Evolutionary conservation across 2,113 vertebrate species (phyloP).

Genomic region (Petaurus breviceps): DNA sequence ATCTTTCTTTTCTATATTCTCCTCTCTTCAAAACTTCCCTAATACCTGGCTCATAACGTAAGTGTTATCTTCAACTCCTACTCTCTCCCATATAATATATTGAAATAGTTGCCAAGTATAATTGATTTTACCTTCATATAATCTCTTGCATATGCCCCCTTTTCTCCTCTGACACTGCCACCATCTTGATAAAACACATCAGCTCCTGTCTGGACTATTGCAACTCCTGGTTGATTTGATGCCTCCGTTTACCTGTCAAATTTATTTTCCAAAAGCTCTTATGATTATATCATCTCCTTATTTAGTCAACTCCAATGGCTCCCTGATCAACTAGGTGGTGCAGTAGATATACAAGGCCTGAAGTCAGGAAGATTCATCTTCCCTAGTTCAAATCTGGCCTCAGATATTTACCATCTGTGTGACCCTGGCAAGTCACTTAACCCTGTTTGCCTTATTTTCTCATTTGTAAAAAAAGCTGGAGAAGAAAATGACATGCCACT

Average conservation of each 20-base stretch:
- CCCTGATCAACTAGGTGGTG: neutral
- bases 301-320: neutral
- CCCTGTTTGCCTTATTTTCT: neutral
- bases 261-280: neutral
- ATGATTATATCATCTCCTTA: neutral
- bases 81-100: no score
- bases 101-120: no score
- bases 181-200: neutral
- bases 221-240: neutral
- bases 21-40: no score
- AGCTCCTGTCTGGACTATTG: neutral
- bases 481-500: neutral
- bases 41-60: no score
- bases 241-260: neutral
- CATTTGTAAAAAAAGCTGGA: neutral
- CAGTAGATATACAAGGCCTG: neutral
- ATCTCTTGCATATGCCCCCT: no score
- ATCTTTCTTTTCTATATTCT: no score
- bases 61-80: no score
- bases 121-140: no score
- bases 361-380: neutral
- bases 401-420: neutral
- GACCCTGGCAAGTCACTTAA: conserved; percentile 11
- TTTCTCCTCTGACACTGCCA: no score
- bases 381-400: neutral